Evolutionary conservation across 2,888 invertebrate genomes (phyloP), one percentile per base, ranked within the genome.

Genomic region (Hemistola chrysoprasaria): DNA sequence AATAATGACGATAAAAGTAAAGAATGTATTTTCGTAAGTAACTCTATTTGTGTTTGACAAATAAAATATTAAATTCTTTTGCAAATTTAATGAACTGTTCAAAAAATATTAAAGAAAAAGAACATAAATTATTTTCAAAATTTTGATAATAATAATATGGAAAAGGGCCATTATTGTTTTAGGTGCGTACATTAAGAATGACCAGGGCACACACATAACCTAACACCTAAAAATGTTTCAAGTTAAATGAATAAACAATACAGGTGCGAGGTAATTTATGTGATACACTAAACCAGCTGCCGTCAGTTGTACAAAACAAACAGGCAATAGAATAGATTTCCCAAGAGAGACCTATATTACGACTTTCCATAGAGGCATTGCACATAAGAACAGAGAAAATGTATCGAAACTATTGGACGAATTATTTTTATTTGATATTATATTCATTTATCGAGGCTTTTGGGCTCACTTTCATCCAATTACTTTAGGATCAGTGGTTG

Each of bases 321-420:
- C 77, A 63, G 71, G 78, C 80, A 75, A 83, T 83, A 78, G 68
- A 71, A 69, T 59, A 73, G 70, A 84, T 84, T 84, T 84, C 84
- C 84, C 83, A 40, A 3, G 78, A 69, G 83, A 66, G 65, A 65
- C 53, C 62, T 73, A 76, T 71, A 78, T 79, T 78, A 79, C 74
- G 68, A 73, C 66, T 77, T 78, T 74, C 64, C 66, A 78, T 71
- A 70, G 62, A 64, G 65, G 50, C 67, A 71, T 67, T 57, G 55
- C 60, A 57, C 59, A 59, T 62, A 61, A 57, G 58, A 58, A 56
- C 59, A 50, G 43, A 52, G 53, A 62, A 66, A 62, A 66, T 56
- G 53, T 56, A 56, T 39, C 35, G 47, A 48, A 47, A 65, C 62
- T 66, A 46, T 59, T 55, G 47, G 56, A 40, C 49, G 40, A 45